Evolutionary conservation across 2,888 invertebrate species (phyloP).

Genomic region (Sicus ferrugineus): DNA sequence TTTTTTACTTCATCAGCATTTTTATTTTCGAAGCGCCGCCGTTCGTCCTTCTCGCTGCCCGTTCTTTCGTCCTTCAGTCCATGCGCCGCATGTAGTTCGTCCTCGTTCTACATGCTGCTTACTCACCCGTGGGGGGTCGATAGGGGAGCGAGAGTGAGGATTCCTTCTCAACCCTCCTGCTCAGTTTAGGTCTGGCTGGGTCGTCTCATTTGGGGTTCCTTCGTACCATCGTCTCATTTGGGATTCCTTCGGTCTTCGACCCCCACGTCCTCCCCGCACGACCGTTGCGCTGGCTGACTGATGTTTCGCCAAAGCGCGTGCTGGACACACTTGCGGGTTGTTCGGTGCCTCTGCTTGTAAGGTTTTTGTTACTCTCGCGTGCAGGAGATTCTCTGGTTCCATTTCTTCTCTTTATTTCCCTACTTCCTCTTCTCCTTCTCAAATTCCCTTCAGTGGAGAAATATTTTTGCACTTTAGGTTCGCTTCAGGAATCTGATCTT

Average conservation of each 20-base stretch:
- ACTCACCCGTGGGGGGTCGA: not conserved
- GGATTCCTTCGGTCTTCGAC: no score
- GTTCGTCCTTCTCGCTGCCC: not conserved
- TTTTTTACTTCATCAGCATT: conserved; percentile 23
- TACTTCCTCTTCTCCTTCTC: no score
- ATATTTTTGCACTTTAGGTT: not conserved
- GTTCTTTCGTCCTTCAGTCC: not conserved
- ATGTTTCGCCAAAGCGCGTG: conserved; percentile 6
- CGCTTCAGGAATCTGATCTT: not conserved
- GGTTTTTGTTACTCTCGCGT: not conserved
- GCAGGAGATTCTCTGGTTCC: not conserved
- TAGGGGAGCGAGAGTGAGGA: not conserved
- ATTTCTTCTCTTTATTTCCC: not conserved
- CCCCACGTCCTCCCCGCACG: no score
- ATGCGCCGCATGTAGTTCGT: not conserved
- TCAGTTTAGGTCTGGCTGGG: not conserved
- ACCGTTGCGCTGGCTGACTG: not conserved
- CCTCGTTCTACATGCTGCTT: conserved; percentile 1
- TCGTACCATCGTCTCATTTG: no score
- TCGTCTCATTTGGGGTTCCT: not conserved
- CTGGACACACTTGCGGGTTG: conserved; percentile 15
- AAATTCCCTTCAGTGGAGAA: no score
- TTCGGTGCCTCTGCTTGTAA: not conserved
- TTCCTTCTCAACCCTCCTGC: not conserved
- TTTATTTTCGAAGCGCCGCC: conserved; percentile 11